These are phyloP conservation scores for Loriculus beryllinus DNA, from an alignment of 2,797 vertebrate species.

Conservation along the genomic window DNA sequence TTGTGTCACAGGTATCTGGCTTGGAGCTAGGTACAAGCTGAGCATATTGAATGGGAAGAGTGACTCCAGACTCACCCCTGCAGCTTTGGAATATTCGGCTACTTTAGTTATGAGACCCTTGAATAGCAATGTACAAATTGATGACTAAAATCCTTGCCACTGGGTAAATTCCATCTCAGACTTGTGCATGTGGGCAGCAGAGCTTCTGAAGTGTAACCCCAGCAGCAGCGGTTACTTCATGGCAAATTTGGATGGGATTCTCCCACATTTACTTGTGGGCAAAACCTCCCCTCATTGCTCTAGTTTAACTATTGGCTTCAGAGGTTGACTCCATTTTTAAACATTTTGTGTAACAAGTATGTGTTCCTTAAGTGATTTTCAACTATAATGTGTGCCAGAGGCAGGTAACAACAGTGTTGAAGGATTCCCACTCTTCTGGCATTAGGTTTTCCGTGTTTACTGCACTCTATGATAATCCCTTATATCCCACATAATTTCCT, in stretches of 20 bases:
- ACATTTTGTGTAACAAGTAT: not conserved
- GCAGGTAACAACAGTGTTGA: not conserved
- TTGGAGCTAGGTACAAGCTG: not conserved
- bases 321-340: not conserved
- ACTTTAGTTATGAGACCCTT: not conserved
- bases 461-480: not conserved
- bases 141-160: not conserved
- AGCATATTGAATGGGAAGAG: not conserved
- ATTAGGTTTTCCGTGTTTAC: not conserved
- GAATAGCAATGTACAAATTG: fast-evolving
- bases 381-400: not conserved
- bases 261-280: not conserved
- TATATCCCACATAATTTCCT: not conserved
- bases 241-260: not conserved
- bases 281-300: not conserved
- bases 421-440: not conserved
- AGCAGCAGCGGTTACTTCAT: not conserved
- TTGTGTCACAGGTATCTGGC: not conserved
- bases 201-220: not conserved
- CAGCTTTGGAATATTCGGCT: not conserved
- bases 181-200: not conserved
- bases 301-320: not conserved
- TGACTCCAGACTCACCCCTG: fast-evolving
- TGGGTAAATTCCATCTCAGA: not conserved
- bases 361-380: not conserved